Conservation (phyloP, 2,888 invertebrate species). For the Sisyra nigra region DNA sequence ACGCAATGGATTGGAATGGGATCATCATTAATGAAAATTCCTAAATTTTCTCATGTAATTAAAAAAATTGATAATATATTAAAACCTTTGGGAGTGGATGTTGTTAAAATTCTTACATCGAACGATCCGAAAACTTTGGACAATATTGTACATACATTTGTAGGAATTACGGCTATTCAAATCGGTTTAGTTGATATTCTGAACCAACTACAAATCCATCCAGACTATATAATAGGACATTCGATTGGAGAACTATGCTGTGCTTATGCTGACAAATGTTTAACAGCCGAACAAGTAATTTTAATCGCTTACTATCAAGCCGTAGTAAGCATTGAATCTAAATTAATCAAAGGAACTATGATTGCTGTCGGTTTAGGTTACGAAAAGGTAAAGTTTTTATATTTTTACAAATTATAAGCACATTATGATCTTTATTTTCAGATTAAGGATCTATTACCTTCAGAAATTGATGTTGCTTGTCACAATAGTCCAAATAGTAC, state of each 20-base stretch:
- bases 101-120: constrained; percentile 40
- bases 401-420: constrained; percentile 17
- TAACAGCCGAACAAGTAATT: constrained; percentile 77
- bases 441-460: constrained; percentile 44
- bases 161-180: constrained; percentile 56
- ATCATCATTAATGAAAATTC: constrained; percentile 43
- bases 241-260: constrained; percentile 92
- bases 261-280: constrained; percentile 85
- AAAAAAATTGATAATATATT: constrained; percentile 36
- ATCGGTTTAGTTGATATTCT: constrained; percentile 51
- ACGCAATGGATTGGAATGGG: constrained; percentile 59
- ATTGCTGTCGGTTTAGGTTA: constrained; percentile 65
- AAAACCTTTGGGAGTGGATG: constrained; percentile 40
- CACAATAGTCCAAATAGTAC: too few relatives aligned
- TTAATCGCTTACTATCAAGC: constrained; percentile 73
- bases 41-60: constrained; percentile 47
- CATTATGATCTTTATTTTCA: not conserved
- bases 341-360: constrained; percentile 65
- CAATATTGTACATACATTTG: constrained; percentile 52
- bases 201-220: constrained; percentile 36
- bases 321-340: constrained; percentile 53
- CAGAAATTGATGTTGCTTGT: constrained; percentile 47
- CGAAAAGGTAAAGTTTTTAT: constrained; percentile 34
- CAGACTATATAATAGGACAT: constrained; percentile 70
- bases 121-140: constrained; percentile 22